A percentile compares a stretch with the other conserved stretches of the same genome.
Conservation (phyloP, 2,113 vertebrate species). For the Melospiza georgiana region DNA sequence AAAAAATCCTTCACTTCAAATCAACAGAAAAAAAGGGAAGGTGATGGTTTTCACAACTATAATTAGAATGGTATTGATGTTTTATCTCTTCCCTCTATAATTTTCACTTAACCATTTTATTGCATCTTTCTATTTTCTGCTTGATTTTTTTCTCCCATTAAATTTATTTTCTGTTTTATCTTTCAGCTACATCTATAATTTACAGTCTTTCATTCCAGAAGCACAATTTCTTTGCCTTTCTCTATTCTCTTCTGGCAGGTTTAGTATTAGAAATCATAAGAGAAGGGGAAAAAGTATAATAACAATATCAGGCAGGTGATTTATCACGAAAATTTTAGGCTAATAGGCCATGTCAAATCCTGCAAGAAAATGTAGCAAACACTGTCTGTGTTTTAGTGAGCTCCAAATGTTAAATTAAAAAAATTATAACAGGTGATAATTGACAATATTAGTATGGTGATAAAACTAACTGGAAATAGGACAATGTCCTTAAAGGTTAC, state of each 20-base stretch:
- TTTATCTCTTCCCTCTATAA: neutral
- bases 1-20: neutral
- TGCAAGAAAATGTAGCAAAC: neutral
- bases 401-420: neutral
- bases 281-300: neutral
- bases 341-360: neutral
- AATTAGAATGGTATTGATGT: neutral
- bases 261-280: neutral
- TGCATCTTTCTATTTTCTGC: neutral
- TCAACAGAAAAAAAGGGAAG: neutral
- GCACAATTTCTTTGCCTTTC: neutral
- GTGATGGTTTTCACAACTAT: neutral
- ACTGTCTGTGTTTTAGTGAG: neutral
- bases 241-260: neutral
- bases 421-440: neutral
- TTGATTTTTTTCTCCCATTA: neutral
- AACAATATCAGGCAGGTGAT: neutral
- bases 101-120: neutral
- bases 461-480: neutral
- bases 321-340: neutral
- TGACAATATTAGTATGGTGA: neutral
- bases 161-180: slow-evolving; percentile 16
- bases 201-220: neutral
- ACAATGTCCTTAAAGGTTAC: neutral
- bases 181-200: neutral